Conservation (phyloP, 1,140 invertebrate species). For the Neuroterus valhalla region DNA sequence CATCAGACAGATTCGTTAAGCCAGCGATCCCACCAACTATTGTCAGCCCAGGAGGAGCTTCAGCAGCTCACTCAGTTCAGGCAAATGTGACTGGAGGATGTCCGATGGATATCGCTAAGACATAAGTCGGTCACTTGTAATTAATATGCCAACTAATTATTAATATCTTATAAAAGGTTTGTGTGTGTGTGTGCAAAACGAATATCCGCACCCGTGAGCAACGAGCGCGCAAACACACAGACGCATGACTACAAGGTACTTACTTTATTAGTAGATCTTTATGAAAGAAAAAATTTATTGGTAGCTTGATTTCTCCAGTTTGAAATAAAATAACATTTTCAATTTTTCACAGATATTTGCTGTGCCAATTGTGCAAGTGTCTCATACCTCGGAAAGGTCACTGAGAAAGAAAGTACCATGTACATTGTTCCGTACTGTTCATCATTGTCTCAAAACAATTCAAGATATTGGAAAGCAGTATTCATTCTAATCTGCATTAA, state of each 20-base stretch:
- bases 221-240: constrained; percentile 23
- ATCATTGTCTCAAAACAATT: constrained; percentile 20
- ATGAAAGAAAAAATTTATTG: background rate
- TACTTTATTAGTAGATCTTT: constrained; percentile 45
- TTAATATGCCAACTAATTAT: constrained; percentile 50
- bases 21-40: constrained; percentile 80
- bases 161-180: constrained; percentile 53
- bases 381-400: background rate
- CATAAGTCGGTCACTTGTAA: constrained; percentile 61
- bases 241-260: constrained; percentile 52
- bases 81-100: constrained; percentile 61
- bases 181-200: background rate
- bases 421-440: constrained; percentile 37
- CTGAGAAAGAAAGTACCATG: constrained; percentile 42
- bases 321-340: background rate
- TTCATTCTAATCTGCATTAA: constrained; percentile 34
- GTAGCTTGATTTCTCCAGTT: background rate
- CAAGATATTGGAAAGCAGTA: constrained; percentile 21
- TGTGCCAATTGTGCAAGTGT: background rate
- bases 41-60: constrained; percentile 65
- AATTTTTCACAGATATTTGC: background rate
- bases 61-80: constrained; percentile 52
- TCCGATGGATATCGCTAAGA: constrained; percentile 73
- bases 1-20: constrained; percentile 87
- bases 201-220: background rate